Base-by-base conservation (phyloP, 2,797 vertebrate species). In the Triplophysa bombifrons region DNA sequence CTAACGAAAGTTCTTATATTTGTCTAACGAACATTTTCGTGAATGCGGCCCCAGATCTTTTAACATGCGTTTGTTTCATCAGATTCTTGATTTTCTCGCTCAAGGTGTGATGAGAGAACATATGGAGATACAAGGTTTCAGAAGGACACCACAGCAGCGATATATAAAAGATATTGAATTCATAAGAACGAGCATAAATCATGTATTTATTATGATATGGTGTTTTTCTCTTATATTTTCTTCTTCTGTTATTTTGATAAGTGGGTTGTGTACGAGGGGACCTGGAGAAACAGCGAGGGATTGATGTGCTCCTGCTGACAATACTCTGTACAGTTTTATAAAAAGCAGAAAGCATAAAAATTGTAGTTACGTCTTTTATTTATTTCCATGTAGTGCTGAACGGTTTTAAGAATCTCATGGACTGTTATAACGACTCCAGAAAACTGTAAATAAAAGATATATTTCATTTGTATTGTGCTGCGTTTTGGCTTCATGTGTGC, bases 291-390 rank as follows among this genome's bases (percentile, higher is more conserved):
- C 64, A 70, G 38, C 27, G 12, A 56, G 16, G 58, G 63, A 53
- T 53, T 20, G 27, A 60, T 13, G 30, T 34, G 50, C 55, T 20
- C 11, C 65, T 61, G 30, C 68, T 72, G 76, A 70, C 55, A 48
- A 12, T 7, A 50, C 70, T 63, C 80, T 93, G 91, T 92, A 94
- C 90, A 92, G 88, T 92, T 94, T 93, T 93, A 76, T 93, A 92
- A 41, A 41, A 38, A 86, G 50, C 44, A 46, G 50, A 64, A 77
- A 61, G 83, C 93, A 90, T 92, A 91, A 87, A 93, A 90, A 88
- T 38, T 74, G 78, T 84, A 86, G 84, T 82, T 87, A 88, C 88
- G 91, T 91, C 91, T 92, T 92, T 92, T 84, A 88, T 90, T 89
- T 85, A 85, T 86, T 85, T 74, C 38, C 76, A 85, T 72, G 74